Evolutionary conservation across 2,797 vertebrate species (phyloP).

Genomic region (Eospalax fontanierii): DNA sequence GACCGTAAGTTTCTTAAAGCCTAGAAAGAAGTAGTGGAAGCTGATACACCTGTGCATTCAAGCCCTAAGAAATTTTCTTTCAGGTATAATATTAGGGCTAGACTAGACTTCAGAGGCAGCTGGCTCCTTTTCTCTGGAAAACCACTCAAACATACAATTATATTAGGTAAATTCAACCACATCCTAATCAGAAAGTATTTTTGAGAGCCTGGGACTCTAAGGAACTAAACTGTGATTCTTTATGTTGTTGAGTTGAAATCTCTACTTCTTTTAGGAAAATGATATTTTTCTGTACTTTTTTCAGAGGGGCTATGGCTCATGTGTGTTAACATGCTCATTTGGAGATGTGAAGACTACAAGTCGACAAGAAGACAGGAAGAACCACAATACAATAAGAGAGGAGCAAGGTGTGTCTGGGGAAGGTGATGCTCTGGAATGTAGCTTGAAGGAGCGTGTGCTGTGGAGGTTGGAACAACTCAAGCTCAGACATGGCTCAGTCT

Average conservation of each 20-base stretch:
- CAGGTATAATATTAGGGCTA: not conserved
- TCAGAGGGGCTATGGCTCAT: not conserved
- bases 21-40: not conserved
- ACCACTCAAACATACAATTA: slow-evolving; percentile 10
- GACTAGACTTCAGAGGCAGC: not conserved
- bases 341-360: not conserved
- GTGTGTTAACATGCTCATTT: not conserved
- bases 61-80: slow-evolving; percentile 52
- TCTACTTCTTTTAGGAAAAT: slow-evolving; percentile 45
- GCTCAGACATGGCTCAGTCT: not conserved
- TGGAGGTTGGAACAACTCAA: not conserved
- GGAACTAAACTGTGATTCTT: slow-evolving; percentile 54
- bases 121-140: slow-evolving; percentile 48
- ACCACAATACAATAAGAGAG: not conserved
- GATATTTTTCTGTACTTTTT: slow-evolving; percentile 1
- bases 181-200: slow-evolving; percentile 40
- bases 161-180: slow-evolving; percentile 57
- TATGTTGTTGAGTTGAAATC: slow-evolving; percentile 19
- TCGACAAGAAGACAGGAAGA: not conserved
- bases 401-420: not conserved
- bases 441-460: not conserved
- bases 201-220: slow-evolving; percentile 52
- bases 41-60: slow-evolving; percentile 19
- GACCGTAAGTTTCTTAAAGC: not conserved
- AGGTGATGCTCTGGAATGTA: too few relatives aligned